Base-by-base conservation (phyloP, 2,113 vertebrate species). In the Tylochromis polylepis region DNA sequence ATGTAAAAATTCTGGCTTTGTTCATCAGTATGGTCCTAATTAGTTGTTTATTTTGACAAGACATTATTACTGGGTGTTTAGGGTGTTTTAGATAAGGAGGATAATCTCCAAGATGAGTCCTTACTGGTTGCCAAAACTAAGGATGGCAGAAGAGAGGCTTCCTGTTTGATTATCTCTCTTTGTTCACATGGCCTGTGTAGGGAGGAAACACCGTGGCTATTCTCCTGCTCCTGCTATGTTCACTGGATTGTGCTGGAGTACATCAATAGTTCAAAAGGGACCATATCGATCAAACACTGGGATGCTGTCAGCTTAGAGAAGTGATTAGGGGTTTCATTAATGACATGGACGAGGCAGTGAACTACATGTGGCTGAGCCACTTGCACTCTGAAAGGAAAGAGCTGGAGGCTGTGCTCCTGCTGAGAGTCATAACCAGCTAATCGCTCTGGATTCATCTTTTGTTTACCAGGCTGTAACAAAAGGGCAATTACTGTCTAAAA, bases 401-500 rank as follows among this genome's bases (percentile, higher is more conserved):
- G 89, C 93, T 92, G 0, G 58, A 81, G 85, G 90, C 88, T 81
- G 87, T 5, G 81, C 88, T 93, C 85, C 86, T 55, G 85, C 85
- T 86, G 83, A 89, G 81, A 91, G 70, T 89, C 90, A 90, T 87
- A 93, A 90, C 91, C 92, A 94, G 91, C 91, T 89, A 91, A 95
- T 93, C 88, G 80, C 87, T 86, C 86, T 29, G 78, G 83, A 94
- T 93, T 95, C 90, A 93, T 92, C 82, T 87, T 90, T 87, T 93
- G 92, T 95, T 95, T 95, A 92, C 79, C 85, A 85, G 93, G 81
- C 91, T 89, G 87, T 88, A 92, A 92, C 90, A 95, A 95, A 93
- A 92, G 89, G 92, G 88, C 90, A 94, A 92, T 95, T 95, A 92
- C 85, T 86, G 24, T 88, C 94, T 95, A 95, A 95, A 95, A 94